Percentiles rank a stretch among this genome's conserved stretches.
phyloP scores from a whole-genome alignment of 1,140 invertebrate species.

The Zelostemma sp. region DNA sequence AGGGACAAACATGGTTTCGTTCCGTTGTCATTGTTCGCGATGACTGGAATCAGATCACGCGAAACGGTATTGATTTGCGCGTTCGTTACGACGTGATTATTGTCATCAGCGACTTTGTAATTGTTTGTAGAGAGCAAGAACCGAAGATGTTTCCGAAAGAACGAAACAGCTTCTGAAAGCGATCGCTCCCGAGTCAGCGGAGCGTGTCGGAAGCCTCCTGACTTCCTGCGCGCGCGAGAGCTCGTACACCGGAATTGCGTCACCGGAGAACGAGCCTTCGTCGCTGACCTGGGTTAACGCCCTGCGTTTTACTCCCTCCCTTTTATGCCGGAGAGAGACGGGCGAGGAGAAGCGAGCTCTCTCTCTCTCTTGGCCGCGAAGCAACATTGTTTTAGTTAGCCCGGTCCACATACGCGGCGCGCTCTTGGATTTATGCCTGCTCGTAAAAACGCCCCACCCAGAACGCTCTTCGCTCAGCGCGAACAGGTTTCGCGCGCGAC shows the following conservation, averaged over 20 bases:
- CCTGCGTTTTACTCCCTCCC: constrained; percentile 39
- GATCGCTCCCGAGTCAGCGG: constrained; percentile 10
- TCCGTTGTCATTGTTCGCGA: background rate
- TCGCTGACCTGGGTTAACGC: constrained; percentile 66
- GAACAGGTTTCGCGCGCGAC: too few relatives aligned
- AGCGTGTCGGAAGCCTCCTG: constrained; percentile 48
- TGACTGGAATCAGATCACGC: too few relatives aligned
- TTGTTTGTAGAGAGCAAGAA: too few relatives aligned
- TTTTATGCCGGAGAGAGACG: too few relatives aligned
- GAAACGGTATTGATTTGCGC: too few relatives aligned
- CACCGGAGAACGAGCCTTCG: constrained; percentile 42
- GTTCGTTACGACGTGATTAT: too few relatives aligned
- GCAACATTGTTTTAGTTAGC: constrained; percentile 62
- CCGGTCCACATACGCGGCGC: constrained; percentile 32
- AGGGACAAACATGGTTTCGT: constrained; percentile 50
- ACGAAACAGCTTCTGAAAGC: too few relatives aligned
- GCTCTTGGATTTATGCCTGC: constrained; percentile 18
- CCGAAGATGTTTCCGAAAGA: too few relatives aligned
- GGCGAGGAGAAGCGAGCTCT: too few relatives aligned
- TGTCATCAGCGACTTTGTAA: too few relatives aligned
- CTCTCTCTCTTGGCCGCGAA: constrained; percentile 49
- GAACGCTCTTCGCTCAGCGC: too few relatives aligned
- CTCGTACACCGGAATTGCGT: constrained; percentile 48
- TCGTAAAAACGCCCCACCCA: too few relatives aligned
- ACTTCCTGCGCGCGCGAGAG: constrained; percentile 35